Percentiles rank a stretch among this genome's conserved stretches.
Conservation (phyloP, 2,797 vertebrate genomes). For the Alectoris magna region DNA sequence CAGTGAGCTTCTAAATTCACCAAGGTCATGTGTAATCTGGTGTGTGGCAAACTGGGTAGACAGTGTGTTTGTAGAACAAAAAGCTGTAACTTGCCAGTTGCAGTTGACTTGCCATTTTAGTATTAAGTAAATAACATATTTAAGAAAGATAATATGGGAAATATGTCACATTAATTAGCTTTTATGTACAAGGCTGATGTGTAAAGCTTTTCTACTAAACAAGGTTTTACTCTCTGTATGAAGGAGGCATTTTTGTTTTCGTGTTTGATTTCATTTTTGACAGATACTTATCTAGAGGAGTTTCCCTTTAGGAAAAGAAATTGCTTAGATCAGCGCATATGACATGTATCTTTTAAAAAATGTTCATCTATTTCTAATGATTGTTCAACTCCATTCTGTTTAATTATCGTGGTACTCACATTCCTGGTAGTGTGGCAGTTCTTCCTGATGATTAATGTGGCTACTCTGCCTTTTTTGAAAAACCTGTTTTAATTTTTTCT, state of each 20-base stretch:
- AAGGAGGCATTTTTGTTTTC: neutral
- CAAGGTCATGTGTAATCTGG: neutral
- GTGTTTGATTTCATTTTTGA: neutral
- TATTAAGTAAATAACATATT: conserved; percentile 20
- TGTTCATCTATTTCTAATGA: conserved; percentile 55
- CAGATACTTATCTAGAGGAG: neutral
- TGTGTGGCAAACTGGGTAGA: neutral
- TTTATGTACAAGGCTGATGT: neutral
- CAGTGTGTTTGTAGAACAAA: neutral
- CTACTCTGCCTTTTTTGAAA: conserved; percentile 21
- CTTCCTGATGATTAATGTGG: conserved; percentile 67
- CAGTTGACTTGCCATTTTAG: neutral
- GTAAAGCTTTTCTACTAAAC: conserved; percentile 24
- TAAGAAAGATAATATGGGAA: conserved; percentile 25
- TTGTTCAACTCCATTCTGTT: conserved; percentile 45
- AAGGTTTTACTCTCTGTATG: neutral
- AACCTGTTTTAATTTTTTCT: conserved; percentile 62
- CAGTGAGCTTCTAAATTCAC: neutral
- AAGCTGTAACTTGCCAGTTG: neutral
- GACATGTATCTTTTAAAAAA: neutral
- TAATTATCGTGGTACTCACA: conserved; percentile 48
- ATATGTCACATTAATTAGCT: neutral
- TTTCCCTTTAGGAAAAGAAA: conserved; percentile 19
- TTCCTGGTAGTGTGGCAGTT: conserved; percentile 38
- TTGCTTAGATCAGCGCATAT: conserved; percentile 18